Evolutionary conservation across 1,140 invertebrate genomes (phyloP).

Genomic region (Diabrotica virgifera): DNA sequence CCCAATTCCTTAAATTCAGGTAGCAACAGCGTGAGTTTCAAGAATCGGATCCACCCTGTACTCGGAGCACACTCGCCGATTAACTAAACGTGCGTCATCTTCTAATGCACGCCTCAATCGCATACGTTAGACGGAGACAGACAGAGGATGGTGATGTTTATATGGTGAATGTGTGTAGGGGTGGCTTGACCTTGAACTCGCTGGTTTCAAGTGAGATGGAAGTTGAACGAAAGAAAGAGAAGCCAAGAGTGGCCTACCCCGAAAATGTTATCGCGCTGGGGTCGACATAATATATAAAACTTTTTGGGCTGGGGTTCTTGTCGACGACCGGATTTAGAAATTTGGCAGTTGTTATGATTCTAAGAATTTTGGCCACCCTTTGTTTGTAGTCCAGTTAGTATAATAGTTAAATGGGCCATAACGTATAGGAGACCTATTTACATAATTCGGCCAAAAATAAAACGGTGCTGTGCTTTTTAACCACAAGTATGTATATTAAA

Average conservation of each 20-base stretch:
- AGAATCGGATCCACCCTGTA: slow-evolving; percentile 6
- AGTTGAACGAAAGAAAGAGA: slow-evolving; percentile 8
- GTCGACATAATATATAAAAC: background rate
- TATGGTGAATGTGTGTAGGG: slow-evolving; percentile 23
- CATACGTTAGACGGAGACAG: slow-evolving; percentile 3
- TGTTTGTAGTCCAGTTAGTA: slow-evolving; percentile 7
- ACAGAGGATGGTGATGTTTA: slow-evolving; percentile 10
- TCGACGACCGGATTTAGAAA: slow-evolving; percentile 30
- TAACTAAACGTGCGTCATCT: slow-evolving; percentile 22
- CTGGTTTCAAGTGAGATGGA: slow-evolving; percentile 6
- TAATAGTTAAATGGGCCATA: background rate
- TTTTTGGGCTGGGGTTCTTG: slow-evolving; percentile 20
- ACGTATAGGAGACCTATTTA: too few species aligned
- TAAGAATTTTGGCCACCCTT: slow-evolving; percentile 28
- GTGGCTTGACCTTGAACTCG: slow-evolving; percentile 32
- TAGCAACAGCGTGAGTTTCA: background rate
- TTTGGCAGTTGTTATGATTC: slow-evolving; percentile 36
- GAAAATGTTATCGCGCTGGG: slow-evolving; percentile 12
- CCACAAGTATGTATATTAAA: too few species aligned
- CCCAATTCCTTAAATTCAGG: too few species aligned
- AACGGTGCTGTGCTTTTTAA: too few species aligned
- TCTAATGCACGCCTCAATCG: background rate
- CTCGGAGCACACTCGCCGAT: slow-evolving; percentile 19
- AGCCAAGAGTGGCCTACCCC: slow-evolving; percentile 12
- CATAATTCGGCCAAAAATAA: too few species aligned